Conservation (phyloP, 2,888 invertebrate species). For the Sphaeridia pumilis region DNA sequence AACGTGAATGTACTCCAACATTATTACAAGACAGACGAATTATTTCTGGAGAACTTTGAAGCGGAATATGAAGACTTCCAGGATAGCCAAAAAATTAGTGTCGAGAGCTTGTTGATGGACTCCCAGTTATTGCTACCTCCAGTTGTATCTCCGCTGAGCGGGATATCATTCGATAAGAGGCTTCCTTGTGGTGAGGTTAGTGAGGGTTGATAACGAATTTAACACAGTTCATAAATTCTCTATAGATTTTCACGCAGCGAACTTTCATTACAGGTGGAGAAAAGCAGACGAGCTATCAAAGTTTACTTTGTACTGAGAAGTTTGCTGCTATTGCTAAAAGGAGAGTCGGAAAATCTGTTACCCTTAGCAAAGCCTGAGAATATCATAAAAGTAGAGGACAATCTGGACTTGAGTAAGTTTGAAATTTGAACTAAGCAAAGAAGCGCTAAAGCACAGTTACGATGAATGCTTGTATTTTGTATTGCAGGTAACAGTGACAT, state of each 20-base stretch:
- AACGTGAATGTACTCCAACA: conserved; percentile 74
- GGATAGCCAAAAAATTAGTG: conserved; percentile 68
- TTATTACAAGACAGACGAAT: conserved; percentile 95
- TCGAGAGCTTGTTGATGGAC: conserved; percentile 94
- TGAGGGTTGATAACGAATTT: background rate
- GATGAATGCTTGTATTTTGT: background rate
- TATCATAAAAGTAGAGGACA: conserved; percentile 85
- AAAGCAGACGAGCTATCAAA: conserved; percentile 76
- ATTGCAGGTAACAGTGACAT: conserved; percentile 89
- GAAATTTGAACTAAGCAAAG: background rate
- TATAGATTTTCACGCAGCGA: background rate
- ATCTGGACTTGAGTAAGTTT: conserved; percentile 82
- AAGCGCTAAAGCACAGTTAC: background rate
- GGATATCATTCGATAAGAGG: conserved; percentile 84
- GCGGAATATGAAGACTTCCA: conserved; percentile 89
- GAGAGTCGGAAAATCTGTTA: conserved; percentile 71
- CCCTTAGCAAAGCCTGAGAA: conserved; percentile 79
- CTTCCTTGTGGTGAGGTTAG: conserved; percentile 89
- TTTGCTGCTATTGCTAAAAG: conserved; percentile 63
- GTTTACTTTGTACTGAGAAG: conserved; percentile 81
- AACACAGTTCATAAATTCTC: background rate
- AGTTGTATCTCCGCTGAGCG: conserved; percentile 89
- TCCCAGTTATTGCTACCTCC: conserved; percentile 88
- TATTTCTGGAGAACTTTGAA: conserved; percentile 97
- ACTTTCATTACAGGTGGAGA: conserved; percentile 53